These are phyloP conservation scores for Periophthalmus magnuspinnatus DNA, from an alignment of 2,797 vertebrate species.

Conservation along the genomic window DNA sequence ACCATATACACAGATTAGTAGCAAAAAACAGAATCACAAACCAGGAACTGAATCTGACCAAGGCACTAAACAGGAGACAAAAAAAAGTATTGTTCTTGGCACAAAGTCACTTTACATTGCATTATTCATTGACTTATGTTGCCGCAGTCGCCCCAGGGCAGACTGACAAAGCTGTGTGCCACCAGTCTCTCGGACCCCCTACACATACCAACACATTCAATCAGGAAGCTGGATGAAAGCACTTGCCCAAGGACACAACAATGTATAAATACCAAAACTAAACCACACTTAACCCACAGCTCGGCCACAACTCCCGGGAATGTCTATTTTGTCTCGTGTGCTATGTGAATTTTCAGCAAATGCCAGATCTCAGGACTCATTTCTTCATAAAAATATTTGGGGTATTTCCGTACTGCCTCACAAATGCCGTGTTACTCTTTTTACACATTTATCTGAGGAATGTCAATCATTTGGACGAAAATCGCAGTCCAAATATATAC, in stretches of 20 bases:
- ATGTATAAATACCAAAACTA: background rate
- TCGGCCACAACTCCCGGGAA: background rate
- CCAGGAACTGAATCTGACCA: background rate
- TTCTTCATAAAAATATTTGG: background rate
- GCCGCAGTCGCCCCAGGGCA: background rate
- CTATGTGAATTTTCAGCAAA: background rate
- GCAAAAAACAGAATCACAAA: background rate
- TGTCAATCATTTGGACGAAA: constrained; percentile 3
- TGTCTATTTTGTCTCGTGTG: no score
- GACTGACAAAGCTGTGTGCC: background rate
- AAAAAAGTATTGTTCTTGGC: background rate
- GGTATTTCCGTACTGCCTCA: background rate
- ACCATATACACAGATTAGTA: no score
- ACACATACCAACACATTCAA: background rate
- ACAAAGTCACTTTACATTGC: background rate
- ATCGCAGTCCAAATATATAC: constrained; percentile 2
- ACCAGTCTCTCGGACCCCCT: background rate
- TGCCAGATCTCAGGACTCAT: background rate
- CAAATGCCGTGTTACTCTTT: background rate
- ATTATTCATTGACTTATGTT: background rate
- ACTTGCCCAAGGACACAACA: background rate
- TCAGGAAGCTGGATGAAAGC: background rate
- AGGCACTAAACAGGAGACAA: background rate
- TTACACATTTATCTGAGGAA: background rate
- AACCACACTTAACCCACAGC: background rate